These are phyloP conservation scores for Oreochromis tanganicae DNA, from an alignment of 2,113 vertebrate genomes.

Conservation along the genomic window DNA sequence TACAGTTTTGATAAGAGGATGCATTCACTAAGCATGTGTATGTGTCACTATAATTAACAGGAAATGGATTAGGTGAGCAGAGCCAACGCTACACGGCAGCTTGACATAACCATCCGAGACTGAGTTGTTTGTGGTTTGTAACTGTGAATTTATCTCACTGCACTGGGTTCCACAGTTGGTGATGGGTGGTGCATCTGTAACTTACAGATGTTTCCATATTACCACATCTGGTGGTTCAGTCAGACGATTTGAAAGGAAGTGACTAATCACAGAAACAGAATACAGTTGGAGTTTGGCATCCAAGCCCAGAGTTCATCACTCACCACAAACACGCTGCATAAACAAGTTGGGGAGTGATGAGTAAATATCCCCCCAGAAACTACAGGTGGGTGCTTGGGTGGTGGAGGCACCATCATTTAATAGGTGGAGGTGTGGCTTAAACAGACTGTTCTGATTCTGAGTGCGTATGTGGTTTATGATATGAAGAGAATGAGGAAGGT, in stretches of 20 bases:
- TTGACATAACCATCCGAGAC: background rate
- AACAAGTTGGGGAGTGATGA: background rate
- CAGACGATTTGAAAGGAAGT: fast-evolving
- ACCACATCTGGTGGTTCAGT: background rate
- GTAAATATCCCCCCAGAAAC: background rate
- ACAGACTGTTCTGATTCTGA: background rate
- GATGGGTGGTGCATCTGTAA: background rate
- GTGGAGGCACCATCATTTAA: background rate
- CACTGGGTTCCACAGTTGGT: background rate
- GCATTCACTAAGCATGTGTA: background rate
- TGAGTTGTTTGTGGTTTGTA: background rate
- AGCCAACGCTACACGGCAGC: background rate
- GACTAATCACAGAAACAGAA: background rate
- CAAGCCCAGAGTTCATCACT: background rate
- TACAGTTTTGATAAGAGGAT: background rate
- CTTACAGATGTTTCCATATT: background rate
- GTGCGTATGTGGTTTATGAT: no score
- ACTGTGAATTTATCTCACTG: background rate
- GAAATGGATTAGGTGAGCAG: background rate
- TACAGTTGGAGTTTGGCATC: background rate
- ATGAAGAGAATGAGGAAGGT: background rate
- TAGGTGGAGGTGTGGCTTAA: background rate
- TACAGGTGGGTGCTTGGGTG: background rate
- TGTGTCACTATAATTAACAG: background rate
- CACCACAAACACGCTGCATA: background rate